These are phyloP conservation scores for Rotaria magnacalcarata DNA, from an alignment of 2,888 invertebrate genomes.

Conservation along the genomic window DNA sequence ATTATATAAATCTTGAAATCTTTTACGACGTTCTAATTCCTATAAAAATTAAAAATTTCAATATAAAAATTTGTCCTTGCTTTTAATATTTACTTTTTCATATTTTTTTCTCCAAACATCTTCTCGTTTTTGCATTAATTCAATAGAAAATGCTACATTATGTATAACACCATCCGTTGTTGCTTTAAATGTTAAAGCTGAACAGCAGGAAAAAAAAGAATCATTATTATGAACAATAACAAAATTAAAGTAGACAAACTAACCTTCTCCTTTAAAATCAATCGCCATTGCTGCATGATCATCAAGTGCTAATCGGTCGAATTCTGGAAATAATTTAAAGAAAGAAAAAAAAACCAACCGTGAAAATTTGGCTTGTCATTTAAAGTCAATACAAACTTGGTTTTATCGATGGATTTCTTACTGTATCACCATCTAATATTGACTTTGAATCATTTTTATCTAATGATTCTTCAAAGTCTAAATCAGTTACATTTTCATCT, in stretches of 20 bases:
- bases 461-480: conserved; percentile 27
- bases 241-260: no score
- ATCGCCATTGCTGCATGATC: conserved; percentile 65
- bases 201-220: no score
- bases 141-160: conserved; percentile 84
- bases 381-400: not conserved
- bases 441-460: not conserved
- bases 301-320: conserved; percentile 50
- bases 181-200: conserved; percentile 80
- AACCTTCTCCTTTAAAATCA: conserved; percentile 75
- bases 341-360: not conserved
- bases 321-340: not conserved
- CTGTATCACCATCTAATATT: not conserved
- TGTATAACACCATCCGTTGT: conserved; percentile 77
- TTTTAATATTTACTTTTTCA: conserved; percentile 64
- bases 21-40: conserved; percentile 27
- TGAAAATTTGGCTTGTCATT: no score
- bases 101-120: conserved; percentile 76
- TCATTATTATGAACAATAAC: no score
- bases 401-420: not conserved
- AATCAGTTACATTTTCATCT: not conserved
- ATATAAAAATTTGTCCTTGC: no score
- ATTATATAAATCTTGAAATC: not conserved
- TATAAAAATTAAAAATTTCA: not conserved
- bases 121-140: conserved; percentile 81